Evolutionary conservation across 2,113 vertebrate genomes (phyloP).

Genomic region (Entomyzon cyanotis): DNA sequence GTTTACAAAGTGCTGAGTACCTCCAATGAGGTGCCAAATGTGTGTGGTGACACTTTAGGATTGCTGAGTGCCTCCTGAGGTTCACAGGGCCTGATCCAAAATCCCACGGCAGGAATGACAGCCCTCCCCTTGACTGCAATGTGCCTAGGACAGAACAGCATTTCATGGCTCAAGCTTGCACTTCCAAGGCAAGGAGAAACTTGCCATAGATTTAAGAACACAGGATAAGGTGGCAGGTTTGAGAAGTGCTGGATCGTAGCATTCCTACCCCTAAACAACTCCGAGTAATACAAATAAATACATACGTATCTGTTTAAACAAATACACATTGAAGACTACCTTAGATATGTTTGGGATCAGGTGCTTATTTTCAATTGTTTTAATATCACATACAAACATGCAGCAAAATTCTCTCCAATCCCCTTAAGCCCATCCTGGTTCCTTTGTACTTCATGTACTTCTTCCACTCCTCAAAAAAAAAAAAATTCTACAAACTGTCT

Average conservation of each 20-base stretch:
- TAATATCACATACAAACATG: background rate
- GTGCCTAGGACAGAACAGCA: rapidly evolving
- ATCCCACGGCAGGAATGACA: background rate
- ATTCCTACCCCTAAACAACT: background rate
- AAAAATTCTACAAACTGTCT: background rate
- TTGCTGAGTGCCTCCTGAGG: background rate
- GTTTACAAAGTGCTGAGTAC: conserved; percentile 45
- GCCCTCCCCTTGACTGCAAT: background rate
- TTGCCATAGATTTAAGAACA: background rate
- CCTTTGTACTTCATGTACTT: background rate
- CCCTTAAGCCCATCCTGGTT: background rate
- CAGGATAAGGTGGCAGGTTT: background rate
- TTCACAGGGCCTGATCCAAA: background rate
- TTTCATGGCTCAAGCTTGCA: background rate
- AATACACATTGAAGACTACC: background rate
- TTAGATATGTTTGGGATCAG: background rate
- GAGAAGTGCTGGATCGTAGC: background rate
- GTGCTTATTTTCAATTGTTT: background rate
- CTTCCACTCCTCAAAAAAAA: background rate
- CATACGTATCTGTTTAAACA: background rate
- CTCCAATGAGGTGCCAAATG: conserved; percentile 37
- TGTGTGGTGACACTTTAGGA: background rate
- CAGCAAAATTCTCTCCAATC: background rate
- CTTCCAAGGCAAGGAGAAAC: background rate
- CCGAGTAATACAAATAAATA: background rate